Evolutionary conservation across 2,888 invertebrate genomes (phyloP).

Genomic region (Drosophila paramelanica): DNA sequence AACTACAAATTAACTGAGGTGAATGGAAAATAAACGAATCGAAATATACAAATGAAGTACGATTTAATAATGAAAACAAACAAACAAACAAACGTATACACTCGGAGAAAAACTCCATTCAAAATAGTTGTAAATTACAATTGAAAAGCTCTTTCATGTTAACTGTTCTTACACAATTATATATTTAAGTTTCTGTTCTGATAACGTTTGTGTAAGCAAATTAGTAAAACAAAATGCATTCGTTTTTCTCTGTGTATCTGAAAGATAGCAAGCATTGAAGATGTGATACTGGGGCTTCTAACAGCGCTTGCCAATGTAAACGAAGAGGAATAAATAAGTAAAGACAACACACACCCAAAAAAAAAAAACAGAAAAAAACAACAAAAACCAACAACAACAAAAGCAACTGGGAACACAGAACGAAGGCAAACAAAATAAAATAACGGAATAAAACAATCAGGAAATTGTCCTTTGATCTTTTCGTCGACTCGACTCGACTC

Average conservation of each 20-base stretch:
- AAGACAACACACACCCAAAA: conserved; percentile 64
- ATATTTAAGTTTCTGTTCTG: too few species aligned
- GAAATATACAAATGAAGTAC: conserved; percentile 58
- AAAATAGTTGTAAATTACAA: too few species aligned
- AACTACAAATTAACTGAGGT: not conserved
- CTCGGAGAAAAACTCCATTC: not conserved
- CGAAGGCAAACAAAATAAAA: conserved; percentile 72
- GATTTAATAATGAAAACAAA: conserved; percentile 69
- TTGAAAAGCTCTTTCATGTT: too few species aligned
- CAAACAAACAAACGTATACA: conserved; percentile 38
- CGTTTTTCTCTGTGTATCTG: conserved; percentile 19
- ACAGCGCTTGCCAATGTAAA: conserved; percentile 53
- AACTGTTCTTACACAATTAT: too few species aligned
- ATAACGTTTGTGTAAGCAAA: conserved; percentile 2
- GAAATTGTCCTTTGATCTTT: conserved; percentile 80
- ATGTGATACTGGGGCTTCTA: conserved; percentile 3
- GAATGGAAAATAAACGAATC: conserved; percentile 39
- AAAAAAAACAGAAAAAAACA: conserved; percentile 5
- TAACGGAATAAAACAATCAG: conserved; percentile 78
- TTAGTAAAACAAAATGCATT: too few species aligned
- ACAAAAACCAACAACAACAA: conserved; percentile 34
- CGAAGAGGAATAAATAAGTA: conserved; percentile 61
- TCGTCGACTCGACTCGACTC: conserved; percentile 12
- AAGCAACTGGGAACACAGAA: conserved; percentile 11
- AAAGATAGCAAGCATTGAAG: conserved; percentile 14